Conservation (phyloP, 2,797 vertebrate genomes). For the Alectoris magna region DNA sequence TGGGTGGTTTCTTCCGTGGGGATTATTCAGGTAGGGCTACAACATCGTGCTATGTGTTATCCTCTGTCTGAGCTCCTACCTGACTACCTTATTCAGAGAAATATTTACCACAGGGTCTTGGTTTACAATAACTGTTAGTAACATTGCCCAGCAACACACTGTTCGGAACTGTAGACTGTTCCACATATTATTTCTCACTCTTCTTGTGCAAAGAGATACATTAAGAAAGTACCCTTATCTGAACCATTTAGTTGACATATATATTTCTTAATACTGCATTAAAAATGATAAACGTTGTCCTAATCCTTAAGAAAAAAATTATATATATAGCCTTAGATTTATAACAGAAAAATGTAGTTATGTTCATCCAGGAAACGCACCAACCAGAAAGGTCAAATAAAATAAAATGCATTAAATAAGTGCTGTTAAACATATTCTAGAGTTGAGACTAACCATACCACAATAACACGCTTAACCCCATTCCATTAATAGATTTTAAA, state of each 20-base stretch:
- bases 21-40: background rate
- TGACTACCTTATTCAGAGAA: background rate
- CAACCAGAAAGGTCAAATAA: background rate
- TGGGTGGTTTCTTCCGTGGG: fast-evolving
- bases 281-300: background rate
- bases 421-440: background rate
- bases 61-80: background rate
- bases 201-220: background rate
- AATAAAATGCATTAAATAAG: background rate
- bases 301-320: background rate
- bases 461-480: background rate
- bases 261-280: background rate
- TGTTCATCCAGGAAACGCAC: background rate
- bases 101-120: background rate
- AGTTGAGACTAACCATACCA: background rate
- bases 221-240: background rate
- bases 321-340: background rate
- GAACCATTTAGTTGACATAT: background rate
- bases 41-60: background rate
- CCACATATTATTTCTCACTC: background rate
- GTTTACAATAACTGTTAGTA: background rate
- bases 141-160: background rate
- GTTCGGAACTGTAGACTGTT: background rate
- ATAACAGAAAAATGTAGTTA: background rate
- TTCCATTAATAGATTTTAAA: background rate